Evolutionary conservation across 2,888 invertebrate genomes (phyloP), one percentile per base, ranked within the genome.

Genomic region (Epistrophe grossulariae): DNA sequence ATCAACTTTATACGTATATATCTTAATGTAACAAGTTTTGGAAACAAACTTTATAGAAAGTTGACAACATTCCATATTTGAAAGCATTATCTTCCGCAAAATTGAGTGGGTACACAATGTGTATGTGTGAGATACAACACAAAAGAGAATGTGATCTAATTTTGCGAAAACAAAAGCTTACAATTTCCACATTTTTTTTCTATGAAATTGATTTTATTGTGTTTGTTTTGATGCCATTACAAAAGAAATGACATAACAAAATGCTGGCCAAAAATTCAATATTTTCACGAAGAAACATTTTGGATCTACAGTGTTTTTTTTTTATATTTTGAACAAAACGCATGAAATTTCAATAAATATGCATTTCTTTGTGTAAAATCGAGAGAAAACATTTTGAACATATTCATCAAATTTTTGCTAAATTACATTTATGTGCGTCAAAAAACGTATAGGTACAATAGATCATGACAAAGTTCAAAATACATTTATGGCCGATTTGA

Each of bases 111-210:
- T 60, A 19, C 15, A 38, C 38, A n/a, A 64, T 17, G 13, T 52
- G 24, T 52, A 13, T 52, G 43, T 24, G 24, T n/a, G 28, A 64
- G n/a, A 11, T 64, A 62, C n/a, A 48, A 24, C 24, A 24, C 24
- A 24, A 48, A 66, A 66, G 66, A 48, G n/a, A 66, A 66, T 48
- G 48, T 66, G 48, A 48, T 48, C 48, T 66, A 17, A 66, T 66
- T 66, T 66, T 35, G 24, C 17, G 40, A 24, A 0, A 43, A n/a
- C 40, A 62, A 24, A 40, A 62, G 40, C 40, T 62, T 19, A 43
- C 24, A 24, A 24, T 24, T 60, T 60, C 10, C n/a, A 0, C 5
- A 2, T 57, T 31, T 2, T n/a, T 59, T 15, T 15, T 45, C n/a
- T 35, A 9, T 35, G 35, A 11, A 35, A 59, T 59, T 35, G 11